Evolutionary conservation across 2,113 vertebrate species (phyloP), one percentile per base, ranked within the genome.

Genomic region (Urocitellus parryii): DNA sequence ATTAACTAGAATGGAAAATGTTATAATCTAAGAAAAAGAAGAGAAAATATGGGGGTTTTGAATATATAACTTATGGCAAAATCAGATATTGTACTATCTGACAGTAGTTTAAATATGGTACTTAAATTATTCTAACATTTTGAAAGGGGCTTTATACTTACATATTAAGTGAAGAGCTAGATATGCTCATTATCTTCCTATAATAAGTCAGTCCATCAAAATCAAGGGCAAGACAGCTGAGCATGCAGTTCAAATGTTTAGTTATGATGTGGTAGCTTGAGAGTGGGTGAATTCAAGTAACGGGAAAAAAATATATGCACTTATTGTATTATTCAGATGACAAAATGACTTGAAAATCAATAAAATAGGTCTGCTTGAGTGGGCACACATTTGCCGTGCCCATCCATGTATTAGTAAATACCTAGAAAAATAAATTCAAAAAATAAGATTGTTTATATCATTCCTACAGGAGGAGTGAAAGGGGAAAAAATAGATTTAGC

Each of bases 391-490:
- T 96, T 95, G 20, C 18, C 18, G 93, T 97, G 25, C 68, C 80
- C 45, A 82, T 89, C 70, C 58, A 97, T 94, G 92, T 97, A 93
- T 96, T 86, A 96, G 93, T 86, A 96, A 82, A 51, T 53, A 78
- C 94, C 96, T 97, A 82, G 70, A n/a, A 97, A 97, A 94, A 97
- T 94, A 93, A 53, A 65, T 51, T 89, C 7, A 89, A 93, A 96
- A 61, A 81, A 9, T 61, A 96, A 95, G 32, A 87, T 63, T n/a
- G 73, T 9, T 97, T 92, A 76, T 90, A 96, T 79, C 20, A 42
- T 37, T 48, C 89, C 20, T 45, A 94, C 25, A 91, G 11, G 0
- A 97, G 14, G 48, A 17, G 0, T 81, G 20, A 56, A 84, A 84
- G 88, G 10, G 56, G 37, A 96, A 96, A n/a, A 27, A 96, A 92